Evolutionary conservation across 2,797 vertebrate genomes (phyloP).

Genomic region (Aphelocoma californica): DNA sequence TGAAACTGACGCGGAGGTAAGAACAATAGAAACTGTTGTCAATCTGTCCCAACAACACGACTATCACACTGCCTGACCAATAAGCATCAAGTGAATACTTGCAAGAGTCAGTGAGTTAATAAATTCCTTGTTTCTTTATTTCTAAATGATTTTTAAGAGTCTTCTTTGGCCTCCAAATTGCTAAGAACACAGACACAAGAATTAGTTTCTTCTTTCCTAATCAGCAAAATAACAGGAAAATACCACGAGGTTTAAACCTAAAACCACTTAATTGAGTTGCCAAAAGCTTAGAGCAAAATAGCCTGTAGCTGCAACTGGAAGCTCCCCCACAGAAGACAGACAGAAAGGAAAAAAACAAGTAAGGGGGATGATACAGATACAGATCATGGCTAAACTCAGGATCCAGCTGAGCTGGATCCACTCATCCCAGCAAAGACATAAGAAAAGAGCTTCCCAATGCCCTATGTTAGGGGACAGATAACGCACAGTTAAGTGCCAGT

Average conservation of each 20-base stretch:
- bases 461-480: fast-evolving
- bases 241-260: not conserved
- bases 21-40: not conserved
- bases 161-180: not conserved
- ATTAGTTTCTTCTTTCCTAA: constrained; percentile 21
- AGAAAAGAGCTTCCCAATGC: not conserved
- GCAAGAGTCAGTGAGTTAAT: constrained; percentile 11
- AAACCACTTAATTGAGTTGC: not conserved
- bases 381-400: not conserved
- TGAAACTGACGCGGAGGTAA: not conserved
- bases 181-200: not conserved
- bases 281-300: not conserved
- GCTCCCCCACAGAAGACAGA: not conserved
- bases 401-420: not conserved
- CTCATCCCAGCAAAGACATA: not conserved
- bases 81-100: not conserved
- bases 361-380: not conserved
- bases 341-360: not conserved
- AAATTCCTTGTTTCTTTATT: not conserved
- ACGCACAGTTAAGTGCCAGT: not conserved
- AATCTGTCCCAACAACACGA: not conserved
- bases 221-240: not conserved
- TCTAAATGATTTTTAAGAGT: constrained; percentile 5
- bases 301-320: not conserved
- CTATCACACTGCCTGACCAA: not conserved